Base-by-base conservation (phyloP, 2,113 vertebrate genomes). In the Scartelaos histophorus region DNA sequence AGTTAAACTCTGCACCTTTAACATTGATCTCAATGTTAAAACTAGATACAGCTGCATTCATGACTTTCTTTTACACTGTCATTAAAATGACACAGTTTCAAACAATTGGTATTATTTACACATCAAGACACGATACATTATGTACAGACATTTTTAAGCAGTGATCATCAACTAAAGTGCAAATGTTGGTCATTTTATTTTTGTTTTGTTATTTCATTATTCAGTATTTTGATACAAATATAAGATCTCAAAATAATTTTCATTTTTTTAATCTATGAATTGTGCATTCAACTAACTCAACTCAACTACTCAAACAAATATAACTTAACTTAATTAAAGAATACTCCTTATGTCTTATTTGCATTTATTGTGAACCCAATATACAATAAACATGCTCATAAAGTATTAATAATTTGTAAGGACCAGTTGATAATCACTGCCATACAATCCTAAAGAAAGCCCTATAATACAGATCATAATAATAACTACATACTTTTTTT, bases 391-490 rank as follows among this genome's bases (percentile, higher is more conserved):
- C 16, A 21, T 5, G 38, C 7, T 43, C 10, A 10, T 43, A 43
- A 10, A 43, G 38, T 43, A 29, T 29, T 29, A 29, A 29, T 29
- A 29, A 51, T 51, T 51, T 51, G 5, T 51, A 51, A 51, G 3
- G 15, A 1, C 47, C 58, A 49, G 53, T 21, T n/a, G 22, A 73
- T 19, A 38, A 15, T 38, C 47, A 16, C 46, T 54, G 43, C 56
- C 12, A 13, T 25, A 56, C 62, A 58, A 73, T 54, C 51, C 0
- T 7, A 19, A 5, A 51, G 49, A 79, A 62, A 69, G 35, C 60
- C 66, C 43, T 66, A 67, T 34, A 62, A 15, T 53, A 43, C 53
- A 61, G 22, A 58, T 9, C 56, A 25, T 25, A 58, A 16, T 13
- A 24, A 12, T 57, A n/a, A 29, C 29, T 57, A 25, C 13, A 58